Evolutionary conservation across 2,113 vertebrate genomes (phyloP).

Genomic region (Cebidichthys violaceus): DNA sequence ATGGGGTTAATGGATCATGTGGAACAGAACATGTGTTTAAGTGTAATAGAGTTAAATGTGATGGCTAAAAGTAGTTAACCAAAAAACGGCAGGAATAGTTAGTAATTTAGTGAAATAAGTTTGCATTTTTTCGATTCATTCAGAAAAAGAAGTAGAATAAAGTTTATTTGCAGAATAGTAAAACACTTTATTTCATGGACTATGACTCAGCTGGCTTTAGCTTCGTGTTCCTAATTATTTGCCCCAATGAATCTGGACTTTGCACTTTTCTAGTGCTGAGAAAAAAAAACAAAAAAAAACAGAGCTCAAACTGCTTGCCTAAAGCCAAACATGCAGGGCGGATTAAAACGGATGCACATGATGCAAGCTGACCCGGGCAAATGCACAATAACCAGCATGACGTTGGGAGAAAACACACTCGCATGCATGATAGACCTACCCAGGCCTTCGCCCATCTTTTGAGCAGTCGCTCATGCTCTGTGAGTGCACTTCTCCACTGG

Average conservation of each 20-base stretch:
- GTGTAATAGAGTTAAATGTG: slow-evolving; percentile 14
- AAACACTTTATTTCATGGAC: neutral
- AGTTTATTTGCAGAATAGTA: neutral
- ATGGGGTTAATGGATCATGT: slow-evolving; percentile 35
- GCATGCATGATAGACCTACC: slow-evolving; percentile 81
- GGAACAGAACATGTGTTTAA: slow-evolving; percentile 30
- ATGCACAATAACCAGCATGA: neutral
- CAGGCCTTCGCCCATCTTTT: slow-evolving; percentile 89
- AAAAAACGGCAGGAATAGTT: neutral
- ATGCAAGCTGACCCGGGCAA: neutral
- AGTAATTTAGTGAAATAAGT: neutral
- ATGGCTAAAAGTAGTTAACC: neutral
- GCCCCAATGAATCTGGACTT: slow-evolving; percentile 28
- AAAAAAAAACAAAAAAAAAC: neutral
- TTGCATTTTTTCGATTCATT: neutral
- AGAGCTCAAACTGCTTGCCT: neutral
- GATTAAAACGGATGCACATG: slow-evolving; percentile 10
- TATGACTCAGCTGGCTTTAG: neutral
- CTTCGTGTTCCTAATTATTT: neutral
- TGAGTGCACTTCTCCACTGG: slow-evolving; percentile 87
- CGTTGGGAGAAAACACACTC: neutral
- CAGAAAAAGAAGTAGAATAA: neutral
- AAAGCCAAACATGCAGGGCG: slow-evolving; percentile 43
- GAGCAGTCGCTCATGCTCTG: slow-evolving; percentile 88
- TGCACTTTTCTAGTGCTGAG: neutral